Percentiles rank a stretch among this genome's conserved stretches.
Evolutionary conservation across 2,113 vertebrate genomes (phyloP).

Genomic region (Monarcha castaneiventris): DNA sequence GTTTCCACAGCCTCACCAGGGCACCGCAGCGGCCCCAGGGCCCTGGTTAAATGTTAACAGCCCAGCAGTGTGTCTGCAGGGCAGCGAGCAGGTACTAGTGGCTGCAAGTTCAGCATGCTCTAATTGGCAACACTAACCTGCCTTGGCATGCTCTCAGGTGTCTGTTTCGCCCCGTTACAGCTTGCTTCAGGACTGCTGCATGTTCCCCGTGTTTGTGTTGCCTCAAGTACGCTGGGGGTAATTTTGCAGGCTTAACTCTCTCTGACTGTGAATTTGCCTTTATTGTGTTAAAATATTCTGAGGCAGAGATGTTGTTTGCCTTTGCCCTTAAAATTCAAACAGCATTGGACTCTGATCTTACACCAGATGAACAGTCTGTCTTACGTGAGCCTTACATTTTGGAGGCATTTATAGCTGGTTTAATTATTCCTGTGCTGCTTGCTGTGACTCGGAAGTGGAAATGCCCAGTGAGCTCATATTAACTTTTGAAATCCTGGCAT

Average conservation of each 20-base stretch:
- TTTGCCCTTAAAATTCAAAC: background rate
- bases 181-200: background rate
- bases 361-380: background rate
- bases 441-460: background rate
- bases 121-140: background rate
- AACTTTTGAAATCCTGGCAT: background rate
- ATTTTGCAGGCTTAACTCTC: background rate
- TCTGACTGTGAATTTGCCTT: background rate
- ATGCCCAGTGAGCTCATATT: background rate
- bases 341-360: background rate
- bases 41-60: conserved; percentile 40
- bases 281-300: background rate
- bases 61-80: background rate
- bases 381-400: background rate
- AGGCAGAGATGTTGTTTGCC: background rate
- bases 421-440: background rate
- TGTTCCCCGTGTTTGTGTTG: background rate
- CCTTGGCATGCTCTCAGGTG: background rate
- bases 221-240: background rate
- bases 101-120: background rate
- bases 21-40: accelerated
- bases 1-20: background rate
- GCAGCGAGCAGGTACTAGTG: background rate
- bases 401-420: background rate
- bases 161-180: background rate